phyloP scores from a whole-genome alignment of 2,113 vertebrate species.

The Coreoperca whiteheadi region DNA sequence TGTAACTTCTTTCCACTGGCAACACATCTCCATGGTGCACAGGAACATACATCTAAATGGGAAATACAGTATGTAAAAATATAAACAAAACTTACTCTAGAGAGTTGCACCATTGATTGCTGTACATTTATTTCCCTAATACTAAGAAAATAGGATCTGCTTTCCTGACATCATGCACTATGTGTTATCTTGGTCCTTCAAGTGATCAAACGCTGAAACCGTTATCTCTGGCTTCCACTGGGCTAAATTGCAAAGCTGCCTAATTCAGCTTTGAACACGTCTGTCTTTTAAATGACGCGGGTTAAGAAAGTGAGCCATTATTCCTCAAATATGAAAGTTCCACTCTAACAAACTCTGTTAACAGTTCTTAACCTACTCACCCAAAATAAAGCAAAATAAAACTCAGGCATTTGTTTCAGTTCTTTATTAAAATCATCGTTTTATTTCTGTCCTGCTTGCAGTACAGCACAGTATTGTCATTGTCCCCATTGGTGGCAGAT shows the following conservation, averaged over 20 bases:
- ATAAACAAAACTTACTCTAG: too few species aligned
- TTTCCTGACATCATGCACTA: too few species aligned
- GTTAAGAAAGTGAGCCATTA: too few species aligned
- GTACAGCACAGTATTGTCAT: constrained; percentile 82
- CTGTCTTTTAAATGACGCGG: not conserved
- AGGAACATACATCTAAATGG: not conserved
- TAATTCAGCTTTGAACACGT: not conserved
- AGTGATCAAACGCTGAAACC: not conserved
- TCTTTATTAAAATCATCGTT: constrained; percentile 85
- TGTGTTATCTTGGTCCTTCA: not conserved
- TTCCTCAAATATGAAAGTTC: accelerated
- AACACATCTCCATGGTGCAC: not conserved
- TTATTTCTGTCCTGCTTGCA: constrained; percentile 80
- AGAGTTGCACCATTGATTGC: not conserved
- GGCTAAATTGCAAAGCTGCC: not conserved
- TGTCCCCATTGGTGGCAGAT: constrained; percentile 56
- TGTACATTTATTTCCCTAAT: not conserved
- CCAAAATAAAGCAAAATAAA: constrained; percentile 10
- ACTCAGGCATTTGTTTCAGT: constrained; percentile 43
- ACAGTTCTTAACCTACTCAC: not conserved
- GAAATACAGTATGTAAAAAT: not conserved
- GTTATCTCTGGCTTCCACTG: not conserved
- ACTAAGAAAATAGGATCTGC: too few species aligned
- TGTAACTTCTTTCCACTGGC: not conserved
- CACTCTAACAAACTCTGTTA: not conserved